These are phyloP conservation scores for Etheostoma perlongum DNA, from an alignment of 2,797 vertebrate genomes.

Conservation along the genomic window DNA sequence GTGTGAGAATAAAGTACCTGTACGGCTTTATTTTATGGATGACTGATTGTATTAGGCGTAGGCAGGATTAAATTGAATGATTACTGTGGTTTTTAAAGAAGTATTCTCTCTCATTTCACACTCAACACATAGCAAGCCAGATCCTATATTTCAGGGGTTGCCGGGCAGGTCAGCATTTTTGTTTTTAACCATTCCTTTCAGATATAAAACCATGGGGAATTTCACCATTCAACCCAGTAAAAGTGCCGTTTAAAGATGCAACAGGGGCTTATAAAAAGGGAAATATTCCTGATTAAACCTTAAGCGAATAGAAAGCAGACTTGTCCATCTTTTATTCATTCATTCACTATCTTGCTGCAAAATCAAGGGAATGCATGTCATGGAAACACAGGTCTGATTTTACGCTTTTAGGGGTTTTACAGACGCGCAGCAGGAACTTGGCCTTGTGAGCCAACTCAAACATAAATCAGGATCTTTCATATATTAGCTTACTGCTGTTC, in stretches of 20 bases:
- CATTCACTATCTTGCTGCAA: conserved; percentile 30
- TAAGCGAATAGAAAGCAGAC: conserved; percentile 23
- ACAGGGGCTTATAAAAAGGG: neutral
- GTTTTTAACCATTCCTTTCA: neutral
- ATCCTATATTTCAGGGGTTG: neutral
- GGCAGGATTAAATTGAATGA: neutral
- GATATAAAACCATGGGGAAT: conserved; percentile 20
- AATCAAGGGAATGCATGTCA: conserved; percentile 60
- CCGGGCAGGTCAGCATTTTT: neutral
- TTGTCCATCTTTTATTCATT: conserved; percentile 7
- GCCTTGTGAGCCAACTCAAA: conserved; percentile 33
- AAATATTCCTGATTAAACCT: conserved; percentile 25
- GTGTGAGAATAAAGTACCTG: neutral
- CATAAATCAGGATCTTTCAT: conserved; percentile 45
- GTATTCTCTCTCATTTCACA: neutral
- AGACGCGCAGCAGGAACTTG: conserved; percentile 11
- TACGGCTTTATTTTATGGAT: neutral
- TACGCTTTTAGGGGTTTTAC: conserved; percentile 52
- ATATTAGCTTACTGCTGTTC: conserved; percentile 21
- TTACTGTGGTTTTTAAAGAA: neutral
- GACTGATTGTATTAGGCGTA: neutral
- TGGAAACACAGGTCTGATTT: conserved; percentile 68
- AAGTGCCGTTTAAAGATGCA: conserved; percentile 18
- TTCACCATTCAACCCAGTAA: conserved; percentile 7
- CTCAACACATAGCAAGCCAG: conserved; percentile 1